Evolutionary conservation across 92 coral and sea anemone genomes (phyloP).

Genomic region (Phymanthus crucifer): DNA sequence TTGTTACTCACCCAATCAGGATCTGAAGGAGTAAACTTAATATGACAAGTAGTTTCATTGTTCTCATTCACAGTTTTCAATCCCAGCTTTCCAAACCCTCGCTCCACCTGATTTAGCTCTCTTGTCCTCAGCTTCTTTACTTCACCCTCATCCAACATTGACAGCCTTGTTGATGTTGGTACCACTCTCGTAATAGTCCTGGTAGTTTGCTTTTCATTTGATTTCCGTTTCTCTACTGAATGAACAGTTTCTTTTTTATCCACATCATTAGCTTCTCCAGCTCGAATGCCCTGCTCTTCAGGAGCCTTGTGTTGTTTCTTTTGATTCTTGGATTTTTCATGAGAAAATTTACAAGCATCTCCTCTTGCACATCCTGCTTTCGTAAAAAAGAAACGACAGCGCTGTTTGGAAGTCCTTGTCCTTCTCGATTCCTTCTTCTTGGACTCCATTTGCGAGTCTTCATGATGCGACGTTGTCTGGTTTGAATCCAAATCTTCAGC

Average conservation of each 20-base stretch:
- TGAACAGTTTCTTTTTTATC: neutral
- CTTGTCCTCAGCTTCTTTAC: conserved; percentile 50
- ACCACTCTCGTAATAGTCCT: neutral
- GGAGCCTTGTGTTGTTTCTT: neutral
- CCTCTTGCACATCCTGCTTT: conserved; percentile 56
- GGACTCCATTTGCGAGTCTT: neutral
- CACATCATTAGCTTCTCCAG: neutral
- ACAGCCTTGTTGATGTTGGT: conserved; percentile 39
- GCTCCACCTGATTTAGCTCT: conserved; percentile 72
- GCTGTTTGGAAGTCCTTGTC: neutral
- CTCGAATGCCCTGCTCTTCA: neutral
- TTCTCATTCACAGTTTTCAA: conserved; percentile 37
- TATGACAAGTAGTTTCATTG: conserved; percentile 40
- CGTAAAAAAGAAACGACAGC: conserved; percentile 64
- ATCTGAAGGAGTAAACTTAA: conserved; percentile 77
- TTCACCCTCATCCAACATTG: conserved; percentile 36
- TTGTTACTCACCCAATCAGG: conserved; percentile 88
- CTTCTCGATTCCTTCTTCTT: neutral
- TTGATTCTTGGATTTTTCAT: neutral
- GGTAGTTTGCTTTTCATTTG: neutral
- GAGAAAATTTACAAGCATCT: conserved; percentile 38
- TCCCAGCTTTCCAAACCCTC: conserved; percentile 61
- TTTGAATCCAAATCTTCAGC: neutral
- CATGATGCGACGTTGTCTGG: neutral
- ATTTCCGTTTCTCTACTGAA: neutral